Percentiles rank a stretch among this genome's conserved stretches.
phyloP scores from a whole-genome alignment of 2,113 vertebrate species.

The Embiotoca jacksoni region DNA sequence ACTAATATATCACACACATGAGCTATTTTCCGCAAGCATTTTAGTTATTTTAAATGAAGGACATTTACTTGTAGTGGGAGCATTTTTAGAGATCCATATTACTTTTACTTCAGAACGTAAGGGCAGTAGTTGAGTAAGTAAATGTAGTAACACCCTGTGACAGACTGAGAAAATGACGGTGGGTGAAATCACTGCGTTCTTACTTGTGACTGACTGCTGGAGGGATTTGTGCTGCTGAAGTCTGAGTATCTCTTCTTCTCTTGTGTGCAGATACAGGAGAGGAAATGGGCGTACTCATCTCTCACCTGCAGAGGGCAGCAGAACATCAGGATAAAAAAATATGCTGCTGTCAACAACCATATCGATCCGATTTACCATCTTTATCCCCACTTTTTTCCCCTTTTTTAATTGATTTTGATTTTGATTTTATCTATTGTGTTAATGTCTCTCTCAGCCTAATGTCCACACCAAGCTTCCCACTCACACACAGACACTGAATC shows the following conservation, averaged over 20 bases:
- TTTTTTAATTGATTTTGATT: not conserved
- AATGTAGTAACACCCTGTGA: not conserved
- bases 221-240: slow-evolving; percentile 79
- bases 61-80: too few relatives aligned
- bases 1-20: too few relatives aligned
- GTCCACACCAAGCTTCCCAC: not conserved
- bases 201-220: slow-evolving; percentile 80
- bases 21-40: too few relatives aligned
- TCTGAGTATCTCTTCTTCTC: slow-evolving; percentile 84
- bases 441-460: not conserved
- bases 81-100: too few relatives aligned
- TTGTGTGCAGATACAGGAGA: slow-evolving; percentile 67
- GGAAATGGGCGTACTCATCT: slow-evolving; percentile 85
- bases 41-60: too few relatives aligned
- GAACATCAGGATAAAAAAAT: slow-evolving; percentile 25
- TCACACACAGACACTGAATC: not conserved
- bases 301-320: slow-evolving; percentile 85
- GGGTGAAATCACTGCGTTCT: slow-evolving; percentile 8
- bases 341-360: too few relatives aligned
- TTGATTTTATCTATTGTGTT: not conserved
- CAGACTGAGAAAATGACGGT: not conserved
- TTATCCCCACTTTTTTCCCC: not conserved
- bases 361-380: not conserved
- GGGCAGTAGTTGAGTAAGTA: not conserved
- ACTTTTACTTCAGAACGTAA: not conserved